Percentiles rank a stretch among this genome's conserved stretches.
Evolutionary conservation across 2,888 invertebrate genomes (phyloP).

Genomic region (Polyploca ridens): DNA sequence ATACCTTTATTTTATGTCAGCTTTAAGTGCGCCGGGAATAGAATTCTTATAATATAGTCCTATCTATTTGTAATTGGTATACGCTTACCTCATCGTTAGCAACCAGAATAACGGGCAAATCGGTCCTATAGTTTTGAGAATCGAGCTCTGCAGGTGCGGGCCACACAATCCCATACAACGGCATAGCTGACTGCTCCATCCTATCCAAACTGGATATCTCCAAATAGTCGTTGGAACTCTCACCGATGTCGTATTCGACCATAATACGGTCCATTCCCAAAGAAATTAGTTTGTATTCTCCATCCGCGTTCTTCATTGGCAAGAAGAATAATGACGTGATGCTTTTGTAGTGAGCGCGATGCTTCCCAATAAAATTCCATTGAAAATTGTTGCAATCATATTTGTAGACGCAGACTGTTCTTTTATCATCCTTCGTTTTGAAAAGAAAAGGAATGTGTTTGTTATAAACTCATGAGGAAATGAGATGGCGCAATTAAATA

Average conservation of each 20-base stretch:
- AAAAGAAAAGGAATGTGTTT: background rate
- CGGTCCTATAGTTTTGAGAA: conserved; percentile 43
- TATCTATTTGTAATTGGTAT: background rate
- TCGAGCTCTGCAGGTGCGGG: conserved; percentile 53
- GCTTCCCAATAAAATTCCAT: conserved; percentile 86
- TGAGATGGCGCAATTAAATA: no score
- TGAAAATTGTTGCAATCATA: conserved; percentile 55
- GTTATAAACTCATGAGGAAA: no score
- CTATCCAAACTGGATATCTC: conserved; percentile 78
- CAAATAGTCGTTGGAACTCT: conserved; percentile 69
- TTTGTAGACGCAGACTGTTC: conserved; percentile 80
- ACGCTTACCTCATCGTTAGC: conserved; percentile 85
- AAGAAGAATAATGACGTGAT: conserved; percentile 84
- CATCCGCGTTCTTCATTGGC: conserved; percentile 55
- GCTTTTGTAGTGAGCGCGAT: conserved; percentile 84
- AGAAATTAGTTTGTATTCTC: conserved; percentile 80
- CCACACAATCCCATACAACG: conserved; percentile 76
- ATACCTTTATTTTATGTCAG: no score
- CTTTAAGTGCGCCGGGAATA: no score
- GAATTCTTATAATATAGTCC: no score
- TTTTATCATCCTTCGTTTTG: conserved; percentile 73
- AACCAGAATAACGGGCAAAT: conserved; percentile 78
- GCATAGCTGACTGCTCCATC: conserved; percentile 86
- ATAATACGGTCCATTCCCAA: conserved; percentile 85
- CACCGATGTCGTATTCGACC: conserved; percentile 84